phyloP scores from a whole-genome alignment of 2,888 invertebrate species.

The Habrosyne pyritoides region DNA sequence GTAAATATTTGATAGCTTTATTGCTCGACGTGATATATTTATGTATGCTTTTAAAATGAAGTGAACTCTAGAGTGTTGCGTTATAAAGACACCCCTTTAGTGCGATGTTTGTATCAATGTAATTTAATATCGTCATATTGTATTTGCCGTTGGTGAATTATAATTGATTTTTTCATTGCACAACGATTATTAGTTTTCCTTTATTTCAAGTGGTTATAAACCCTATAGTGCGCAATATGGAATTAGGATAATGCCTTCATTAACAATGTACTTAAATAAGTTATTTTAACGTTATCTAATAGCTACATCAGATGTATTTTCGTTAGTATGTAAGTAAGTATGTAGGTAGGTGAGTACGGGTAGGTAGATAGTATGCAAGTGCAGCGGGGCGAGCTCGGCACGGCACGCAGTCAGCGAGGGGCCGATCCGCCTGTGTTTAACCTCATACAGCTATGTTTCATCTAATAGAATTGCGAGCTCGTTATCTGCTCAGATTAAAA shows the following conservation, averaged over 20 bases:
- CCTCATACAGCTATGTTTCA: conserved; percentile 79
- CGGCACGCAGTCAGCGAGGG: conserved; percentile 32
- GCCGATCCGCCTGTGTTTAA: conserved; percentile 59
- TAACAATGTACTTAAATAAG: too few relatives aligned
- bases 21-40: conserved; percentile 78
- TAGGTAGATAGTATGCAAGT: not conserved
- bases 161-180: too few relatives aligned
- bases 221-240: too few relatives aligned
- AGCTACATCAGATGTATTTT: too few relatives aligned
- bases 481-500: conserved; percentile 84
- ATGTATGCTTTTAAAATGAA: conserved; percentile 71
- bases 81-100: not conserved
- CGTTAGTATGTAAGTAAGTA: not conserved
- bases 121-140: not conserved
- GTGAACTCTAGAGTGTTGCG: conserved; percentile 34
- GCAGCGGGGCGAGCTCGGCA: conserved; percentile 11
- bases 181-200: too few relatives aligned
- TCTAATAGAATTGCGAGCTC: conserved; percentile 83
- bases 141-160: not conserved
- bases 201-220: too few relatives aligned
- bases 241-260: too few relatives aligned
- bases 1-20: conserved; percentile 84
- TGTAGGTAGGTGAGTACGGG: too few relatives aligned
- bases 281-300: too few relatives aligned
- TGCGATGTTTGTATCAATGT: not conserved